Evolutionary conservation across 2,797 vertebrate genomes (phyloP), one percentile per base, ranked within the genome.

Genomic region (Podarcis lilfordi): DNA sequence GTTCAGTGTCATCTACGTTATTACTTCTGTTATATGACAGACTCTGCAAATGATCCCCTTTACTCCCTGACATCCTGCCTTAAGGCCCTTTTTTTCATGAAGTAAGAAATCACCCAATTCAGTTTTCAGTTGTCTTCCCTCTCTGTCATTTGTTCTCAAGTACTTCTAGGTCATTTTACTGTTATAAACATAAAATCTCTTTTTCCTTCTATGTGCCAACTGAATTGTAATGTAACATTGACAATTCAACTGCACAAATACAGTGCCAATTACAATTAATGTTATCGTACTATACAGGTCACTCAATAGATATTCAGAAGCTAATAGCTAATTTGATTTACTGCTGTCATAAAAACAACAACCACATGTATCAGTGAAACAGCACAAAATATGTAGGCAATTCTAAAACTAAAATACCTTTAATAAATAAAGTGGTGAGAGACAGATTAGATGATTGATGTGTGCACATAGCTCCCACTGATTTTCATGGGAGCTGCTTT

Each of bases 401-500:
- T 76, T 89, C 25, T 40, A n/a, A 61, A 75, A 80, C 25, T 85
- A 50, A 68, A 76, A 85, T 66, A 66, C 23, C 15, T 77, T 83
- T 80, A 80, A 80, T 66, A 75, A 81, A 74, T 29, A 85, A 75
- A 74, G 43, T 59, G 81, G 55, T n/a, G 75, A 89, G 69, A 75
- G 59, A 85, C 7, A 25, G 13, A 85, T 81, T 89, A 85, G 43
- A 45, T 74, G 43, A 76, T 37, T 55, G 83, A 81, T n/a, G 55
- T 75, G 17, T 37, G 35, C 32, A 80, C 43, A 9, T 72, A 72
- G 17, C 35, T 85, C 23, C 76, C 21, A 64, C 81, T 85, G 68
- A 64, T 89, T 50, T 89, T 74, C n/a, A 80, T 74, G 82, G 82
- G 37, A 85, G 68, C 88, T 35, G 25, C 29, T 80, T 89, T 80